These are phyloP conservation scores for Leptogaster cylindrica DNA, from an alignment of 2,888 invertebrate species.

Conservation along the genomic window DNA sequence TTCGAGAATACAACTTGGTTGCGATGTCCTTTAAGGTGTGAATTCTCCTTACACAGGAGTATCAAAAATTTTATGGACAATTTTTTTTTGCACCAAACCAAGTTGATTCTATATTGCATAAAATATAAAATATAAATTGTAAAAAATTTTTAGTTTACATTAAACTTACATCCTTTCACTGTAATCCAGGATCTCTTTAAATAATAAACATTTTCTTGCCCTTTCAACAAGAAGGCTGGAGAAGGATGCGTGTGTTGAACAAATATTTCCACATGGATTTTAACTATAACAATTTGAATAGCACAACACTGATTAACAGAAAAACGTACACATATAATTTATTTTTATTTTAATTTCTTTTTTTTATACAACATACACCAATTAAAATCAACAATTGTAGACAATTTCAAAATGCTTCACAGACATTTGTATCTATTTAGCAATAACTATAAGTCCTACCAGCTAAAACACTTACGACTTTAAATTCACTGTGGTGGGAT, in stretches of 20 bases:
- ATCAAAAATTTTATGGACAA: too few species aligned
- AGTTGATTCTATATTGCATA: constrained; percentile 17
- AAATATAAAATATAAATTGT: neutral
- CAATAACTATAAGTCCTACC: too few species aligned
- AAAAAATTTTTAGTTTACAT: neutral
- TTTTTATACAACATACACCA: constrained; percentile 1
- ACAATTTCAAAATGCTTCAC: too few species aligned
- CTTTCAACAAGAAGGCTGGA: constrained; percentile 1
- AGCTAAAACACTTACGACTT: too few species aligned
- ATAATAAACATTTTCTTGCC: too few species aligned
- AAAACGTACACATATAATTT: too few species aligned
- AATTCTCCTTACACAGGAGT: too few species aligned
- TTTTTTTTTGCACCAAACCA: constrained; percentile 15
- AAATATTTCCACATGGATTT: too few species aligned
- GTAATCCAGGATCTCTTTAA: constrained; percentile 16
- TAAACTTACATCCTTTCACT: constrained; percentile 13
- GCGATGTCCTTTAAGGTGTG: neutral
- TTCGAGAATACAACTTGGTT: constrained; percentile 21
- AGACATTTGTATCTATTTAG: too few species aligned
- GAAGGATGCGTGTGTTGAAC: too few species aligned
- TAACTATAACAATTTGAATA: neutral
- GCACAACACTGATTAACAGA: neutral
- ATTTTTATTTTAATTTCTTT: too few species aligned
- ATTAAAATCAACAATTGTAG: too few species aligned
- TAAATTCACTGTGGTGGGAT: constrained; percentile 19